These are phyloP conservation scores for Nylanderia fulva DNA, from an alignment of 1,140 invertebrate species.

Conservation along the genomic window DNA sequence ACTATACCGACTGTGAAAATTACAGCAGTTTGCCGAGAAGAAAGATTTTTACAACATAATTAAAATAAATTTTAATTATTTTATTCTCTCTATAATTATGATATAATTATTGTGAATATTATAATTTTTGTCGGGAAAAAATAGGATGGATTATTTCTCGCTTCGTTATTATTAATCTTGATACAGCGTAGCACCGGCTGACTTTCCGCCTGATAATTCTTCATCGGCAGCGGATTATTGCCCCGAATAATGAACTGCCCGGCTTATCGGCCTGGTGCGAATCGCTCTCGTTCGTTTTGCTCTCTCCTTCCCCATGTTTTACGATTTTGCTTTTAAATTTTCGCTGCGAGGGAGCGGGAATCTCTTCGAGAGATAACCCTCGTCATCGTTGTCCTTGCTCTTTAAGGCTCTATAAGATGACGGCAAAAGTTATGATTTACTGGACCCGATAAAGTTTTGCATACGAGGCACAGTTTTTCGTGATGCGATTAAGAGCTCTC, in stretches of 20 bases:
- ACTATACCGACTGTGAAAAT: background rate
- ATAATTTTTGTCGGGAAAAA: slow-evolving; percentile 1
- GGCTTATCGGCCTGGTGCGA: slow-evolving; percentile 14
- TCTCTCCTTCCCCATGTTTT: no score
- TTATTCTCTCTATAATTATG: background rate
- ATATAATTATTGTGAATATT: slow-evolving; percentile 18
- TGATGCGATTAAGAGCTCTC: slow-evolving; percentile 56
- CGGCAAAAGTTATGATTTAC: slow-evolving; percentile 57
- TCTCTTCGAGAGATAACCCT: slow-evolving; percentile 1
- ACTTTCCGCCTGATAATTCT: background rate
- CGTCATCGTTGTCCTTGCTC: background rate
- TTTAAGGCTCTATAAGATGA: slow-evolving; percentile 16
- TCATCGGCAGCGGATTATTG: slow-evolving; percentile 19
- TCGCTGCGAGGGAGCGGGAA: background rate
- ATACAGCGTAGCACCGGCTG: background rate
- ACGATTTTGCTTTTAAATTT: background rate
- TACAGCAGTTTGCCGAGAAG: background rate
- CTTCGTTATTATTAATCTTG: slow-evolving; percentile 20
- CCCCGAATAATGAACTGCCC: slow-evolving; percentile 29
- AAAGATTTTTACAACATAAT: background rate
- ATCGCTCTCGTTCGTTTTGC: slow-evolving; percentile 10
- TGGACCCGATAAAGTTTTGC: slow-evolving; percentile 33
- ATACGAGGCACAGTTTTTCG: slow-evolving; percentile 33
- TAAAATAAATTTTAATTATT: background rate
- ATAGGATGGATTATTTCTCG: background rate